phyloP scores from a whole-genome alignment of 1,140 invertebrate genomes.

The Cydia fagiglandana region DNA sequence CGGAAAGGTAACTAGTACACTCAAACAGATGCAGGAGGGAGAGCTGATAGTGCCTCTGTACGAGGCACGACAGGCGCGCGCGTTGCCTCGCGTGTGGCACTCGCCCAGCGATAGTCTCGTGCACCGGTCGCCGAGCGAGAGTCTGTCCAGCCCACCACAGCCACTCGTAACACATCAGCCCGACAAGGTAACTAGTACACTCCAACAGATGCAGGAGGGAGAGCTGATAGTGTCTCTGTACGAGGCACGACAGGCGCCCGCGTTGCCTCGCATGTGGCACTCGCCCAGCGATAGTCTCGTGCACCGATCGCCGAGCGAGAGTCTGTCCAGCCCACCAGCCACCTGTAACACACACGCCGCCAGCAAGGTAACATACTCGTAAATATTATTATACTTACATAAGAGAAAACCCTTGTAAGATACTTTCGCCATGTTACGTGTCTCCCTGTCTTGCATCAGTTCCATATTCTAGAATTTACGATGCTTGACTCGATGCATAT shows the following conservation, averaged over 20 bases:
- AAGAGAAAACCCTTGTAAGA: too few species aligned
- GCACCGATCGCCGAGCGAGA: not conserved
- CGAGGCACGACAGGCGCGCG: slow-evolving; percentile 84
- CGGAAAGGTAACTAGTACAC: slow-evolving; percentile 53
- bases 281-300: slow-evolving; percentile 79
- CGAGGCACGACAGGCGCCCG: slow-evolving; percentile 84
- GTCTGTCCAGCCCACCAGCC: slow-evolving; percentile 40
- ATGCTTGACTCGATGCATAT: too few species aligned
- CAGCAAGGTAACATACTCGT: slow-evolving; percentile 55
- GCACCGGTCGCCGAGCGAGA: slow-evolving; percentile 33
- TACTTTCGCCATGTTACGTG: too few species aligned
- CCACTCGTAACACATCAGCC: slow-evolving; percentile 47
- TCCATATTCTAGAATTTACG: too few species aligned
- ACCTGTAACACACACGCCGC: slow-evolving; percentile 48
- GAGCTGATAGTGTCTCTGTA: slow-evolving; percentile 85
- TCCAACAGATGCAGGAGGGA: slow-evolving; percentile 82
- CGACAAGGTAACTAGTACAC: slow-evolving; percentile 54
- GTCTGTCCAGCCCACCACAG: slow-evolving; percentile 42
- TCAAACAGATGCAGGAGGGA: slow-evolving; percentile 82
- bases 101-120: slow-evolving; percentile 79
- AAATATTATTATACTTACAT: too few species aligned
- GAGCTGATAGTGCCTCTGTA: slow-evolving; percentile 85
- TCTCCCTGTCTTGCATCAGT: too few species aligned
- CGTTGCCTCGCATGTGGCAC: slow-evolving; percentile 82
- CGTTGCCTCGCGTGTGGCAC: slow-evolving; percentile 82